Conservation (phyloP, 2,888 invertebrate genomes). For the Idaea dimidiata region DNA sequence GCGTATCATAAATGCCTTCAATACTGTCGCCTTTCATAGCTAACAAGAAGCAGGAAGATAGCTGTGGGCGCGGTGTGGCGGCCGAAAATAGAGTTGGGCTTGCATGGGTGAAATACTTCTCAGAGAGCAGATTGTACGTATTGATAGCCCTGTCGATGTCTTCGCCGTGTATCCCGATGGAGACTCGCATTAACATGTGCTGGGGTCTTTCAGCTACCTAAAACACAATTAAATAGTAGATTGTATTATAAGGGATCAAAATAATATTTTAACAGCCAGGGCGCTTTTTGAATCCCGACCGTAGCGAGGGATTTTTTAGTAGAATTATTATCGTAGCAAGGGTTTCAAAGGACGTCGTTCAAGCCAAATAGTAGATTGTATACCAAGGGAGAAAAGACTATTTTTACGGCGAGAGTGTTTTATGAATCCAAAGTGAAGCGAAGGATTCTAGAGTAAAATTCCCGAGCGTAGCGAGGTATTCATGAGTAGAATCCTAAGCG, state of each 20-base stretch:
- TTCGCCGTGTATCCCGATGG: conserved; percentile 97
- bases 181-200: conserved; percentile 98
- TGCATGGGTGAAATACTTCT: conserved; percentile 98
- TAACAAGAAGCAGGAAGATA: conserved; percentile 97
- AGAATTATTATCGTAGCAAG: no score
- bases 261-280: no score
- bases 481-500: no score
- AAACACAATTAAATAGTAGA: conserved; percentile 13
- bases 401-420: no score
- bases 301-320: no score
- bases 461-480: no score
- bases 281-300: no score
- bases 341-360: no score
- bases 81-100: conserved; percentile 98
- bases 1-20: conserved; percentile 95
- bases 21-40: conserved; percentile 97
- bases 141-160: conserved; percentile 96
- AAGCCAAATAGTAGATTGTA: no score
- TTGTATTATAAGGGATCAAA: background rate
- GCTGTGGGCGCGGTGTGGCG: conserved; percentile 93
- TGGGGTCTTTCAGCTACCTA: conserved; percentile 96
- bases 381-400: no score
- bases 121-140: conserved; percentile 97
- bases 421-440: no score
- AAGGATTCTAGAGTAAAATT: no score